A percentile compares a stretch with the other conserved stretches of the same genome.
Evolutionary conservation across 2,797 vertebrate genomes (phyloP).

Genomic region (Phrynocephalus forsythii): DNA sequence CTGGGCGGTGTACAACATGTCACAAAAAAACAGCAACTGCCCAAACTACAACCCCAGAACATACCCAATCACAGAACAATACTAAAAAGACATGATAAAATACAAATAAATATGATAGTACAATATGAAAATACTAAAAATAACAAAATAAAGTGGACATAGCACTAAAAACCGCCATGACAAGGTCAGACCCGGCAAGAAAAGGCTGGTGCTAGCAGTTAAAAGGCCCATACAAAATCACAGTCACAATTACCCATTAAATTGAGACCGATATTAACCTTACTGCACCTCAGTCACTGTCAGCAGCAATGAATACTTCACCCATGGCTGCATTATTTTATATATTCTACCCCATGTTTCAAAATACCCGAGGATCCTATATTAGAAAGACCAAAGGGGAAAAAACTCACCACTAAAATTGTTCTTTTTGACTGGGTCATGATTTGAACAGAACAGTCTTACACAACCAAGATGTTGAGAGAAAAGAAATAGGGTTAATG

Average conservation of each 20-base stretch:
- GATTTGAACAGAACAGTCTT: constrained; percentile 77
- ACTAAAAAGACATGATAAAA: no score
- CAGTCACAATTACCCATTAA: background rate
- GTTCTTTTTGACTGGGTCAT: constrained; percentile 67
- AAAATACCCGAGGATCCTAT: background rate
- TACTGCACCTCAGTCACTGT: background rate
- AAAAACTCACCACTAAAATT: constrained; percentile 69
- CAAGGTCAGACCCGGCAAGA: no score
- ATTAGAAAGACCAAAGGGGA: constrained; percentile 14
- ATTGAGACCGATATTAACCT: background rate
- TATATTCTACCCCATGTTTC: constrained; percentile 1
- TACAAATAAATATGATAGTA: no score
- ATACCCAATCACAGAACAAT: no score
- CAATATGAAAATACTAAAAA: no score
- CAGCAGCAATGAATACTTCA: background rate
- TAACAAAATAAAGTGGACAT: no score
- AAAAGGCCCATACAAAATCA: no score
- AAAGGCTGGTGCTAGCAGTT: no score
- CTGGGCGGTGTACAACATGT: no score
- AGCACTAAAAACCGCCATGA: no score
- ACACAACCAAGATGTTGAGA: constrained; percentile 55
- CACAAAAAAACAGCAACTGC: no score
- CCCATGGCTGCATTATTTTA: background rate
- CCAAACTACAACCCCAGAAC: no score
- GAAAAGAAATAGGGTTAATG: constrained; percentile 54